These are phyloP conservation scores for Leptinotarsa juncta DNA, from an alignment of 2,888 invertebrate genomes.

Conservation along the genomic window DNA sequence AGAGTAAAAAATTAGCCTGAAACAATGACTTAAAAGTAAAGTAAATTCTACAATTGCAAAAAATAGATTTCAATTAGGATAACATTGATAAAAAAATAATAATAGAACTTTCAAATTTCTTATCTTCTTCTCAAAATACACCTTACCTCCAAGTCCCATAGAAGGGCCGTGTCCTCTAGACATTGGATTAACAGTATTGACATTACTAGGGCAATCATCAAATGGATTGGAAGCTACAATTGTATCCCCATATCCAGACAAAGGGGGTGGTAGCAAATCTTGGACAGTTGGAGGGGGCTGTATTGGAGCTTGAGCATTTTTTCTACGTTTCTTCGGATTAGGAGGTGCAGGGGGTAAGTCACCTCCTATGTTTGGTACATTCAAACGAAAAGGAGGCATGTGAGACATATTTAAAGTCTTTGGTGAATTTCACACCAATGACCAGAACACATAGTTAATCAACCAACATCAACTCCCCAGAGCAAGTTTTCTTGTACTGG, in stretches of 20 bases:
- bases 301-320: slow-evolving; percentile 76
- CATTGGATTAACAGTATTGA: slow-evolving; percentile 61
- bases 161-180: slow-evolving; percentile 56
- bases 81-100: too few relatives aligned
- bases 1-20: too few relatives aligned
- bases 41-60: too few relatives aligned
- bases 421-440: too few relatives aligned
- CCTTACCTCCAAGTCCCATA: slow-evolving; percentile 61
- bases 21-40: too few relatives aligned
- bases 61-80: too few relatives aligned
- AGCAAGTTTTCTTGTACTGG: slow-evolving; percentile 51
- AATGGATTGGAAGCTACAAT: slow-evolving; percentile 95
- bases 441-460: slow-evolving; percentile 42
- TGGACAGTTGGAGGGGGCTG: slow-evolving; percentile 78
- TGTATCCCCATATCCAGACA: slow-evolving; percentile 92
- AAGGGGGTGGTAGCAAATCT: slow-evolving; percentile 84
- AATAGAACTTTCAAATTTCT: neutral
- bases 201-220: slow-evolving; percentile 82
- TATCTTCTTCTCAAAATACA: neutral
- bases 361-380: slow-evolving; percentile 62
- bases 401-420: slow-evolving; percentile 58
- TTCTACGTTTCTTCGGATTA: slow-evolving; percentile 90
- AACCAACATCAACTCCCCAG: slow-evolving; percentile 58
- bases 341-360: slow-evolving; percentile 80
- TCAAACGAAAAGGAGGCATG: slow-evolving; percentile 64